Base-by-base conservation (phyloP, 1,140 invertebrate genomes). In the Sipha flava region DNA sequence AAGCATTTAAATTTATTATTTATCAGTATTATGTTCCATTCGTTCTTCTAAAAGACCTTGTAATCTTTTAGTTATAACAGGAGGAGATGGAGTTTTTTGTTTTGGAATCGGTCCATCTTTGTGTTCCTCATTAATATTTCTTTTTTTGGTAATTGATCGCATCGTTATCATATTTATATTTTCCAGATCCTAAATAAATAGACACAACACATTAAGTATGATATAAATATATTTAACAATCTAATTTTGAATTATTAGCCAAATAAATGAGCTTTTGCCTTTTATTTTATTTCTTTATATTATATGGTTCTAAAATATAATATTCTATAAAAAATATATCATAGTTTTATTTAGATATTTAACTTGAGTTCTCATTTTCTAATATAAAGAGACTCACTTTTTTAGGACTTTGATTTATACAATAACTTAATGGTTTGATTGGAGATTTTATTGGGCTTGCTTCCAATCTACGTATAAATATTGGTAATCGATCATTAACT, bases 321-420 rank as follows among this genome's bases (percentile, higher is more conserved):
- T n/a, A n/a, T n/a, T n/a, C n/a, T n/a, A n/a, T n/a, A n/a, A n/a
- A n/a, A n/a, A n/a, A n/a, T n/a, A n/a, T n/a, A n/a, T n/a, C n/a
- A n/a, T n/a, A n/a, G n/a, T n/a, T n/a, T n/a, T n/a, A n/a, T n/a
- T n/a, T n/a, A n/a, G n/a, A n/a, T n/a, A n/a, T n/a, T n/a, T n/a
- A n/a, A n/a, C n/a, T n/a, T n/a, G n/a, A n/a, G n/a, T n/a, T n/a
- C n/a, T n/a, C n/a, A n/a, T n/a, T n/a, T n/a, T n/a, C n/a, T n/a
- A 47, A 37, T 31, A 45, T 16, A 7, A 52, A 57, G 54, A 40
- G 26, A 70, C 47, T 81, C 79, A 72, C 90, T 95, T 95, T 79
- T 16, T 94, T 93, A 18, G 95, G 95, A 87, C 95, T 97, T 79
- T 91, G 89, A 85, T 91, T 94, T 85, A 98, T 95, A 81, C 91